Evolutionary conservation across 2,888 invertebrate genomes (phyloP), one percentile per base, ranked within the genome.

Genomic region (Himalopsyche kuldschensis): DNA sequence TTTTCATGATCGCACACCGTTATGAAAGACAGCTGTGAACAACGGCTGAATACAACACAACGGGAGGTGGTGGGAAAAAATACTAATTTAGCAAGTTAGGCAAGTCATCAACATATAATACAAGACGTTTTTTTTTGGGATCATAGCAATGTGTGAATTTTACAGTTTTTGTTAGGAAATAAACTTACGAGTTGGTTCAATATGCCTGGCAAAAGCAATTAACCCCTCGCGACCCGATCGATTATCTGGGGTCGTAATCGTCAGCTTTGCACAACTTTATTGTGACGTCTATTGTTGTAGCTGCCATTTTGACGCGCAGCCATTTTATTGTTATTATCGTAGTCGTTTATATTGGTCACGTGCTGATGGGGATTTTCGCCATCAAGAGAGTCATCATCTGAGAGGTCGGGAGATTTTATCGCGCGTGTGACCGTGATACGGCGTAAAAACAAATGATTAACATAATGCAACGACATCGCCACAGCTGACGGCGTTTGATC

Each of bases 251-350:
- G 77, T 77, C 82, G 82, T 77, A 75, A 82, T 82, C 82, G 41
- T 63, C 32, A 79, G 46, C 80, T 82, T 84, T 82, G 82, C 84
- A 84, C 84, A 84, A 82, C 80, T 82, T 69, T 78, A 84, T 84
- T 82, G 81, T 82, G 81, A 82, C 81, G 63, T 31, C 80, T 80
- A 84, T 80, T 82, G 69, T 69, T 69, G 69, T 30, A 69, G 27
- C 69, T 69, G 69, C 69, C 69, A 69, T 27, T 24, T 69, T 30
- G 69, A 27, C 69, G 30, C 69, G 27, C 24, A 69, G 69, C 69
- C 27, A 69, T 69, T 69, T 69, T 69, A 69, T 69, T 69, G 69
- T 69, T 69, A 69, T 27, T 55, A 55, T 55, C n/a, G 20, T 24
- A 20, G n/a, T 69, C 69, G 69, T 30, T 27, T 69, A 30, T 27